phyloP scores from a whole-genome alignment of 2,113 vertebrate genomes.

The Telmatochromis sp. region DNA sequence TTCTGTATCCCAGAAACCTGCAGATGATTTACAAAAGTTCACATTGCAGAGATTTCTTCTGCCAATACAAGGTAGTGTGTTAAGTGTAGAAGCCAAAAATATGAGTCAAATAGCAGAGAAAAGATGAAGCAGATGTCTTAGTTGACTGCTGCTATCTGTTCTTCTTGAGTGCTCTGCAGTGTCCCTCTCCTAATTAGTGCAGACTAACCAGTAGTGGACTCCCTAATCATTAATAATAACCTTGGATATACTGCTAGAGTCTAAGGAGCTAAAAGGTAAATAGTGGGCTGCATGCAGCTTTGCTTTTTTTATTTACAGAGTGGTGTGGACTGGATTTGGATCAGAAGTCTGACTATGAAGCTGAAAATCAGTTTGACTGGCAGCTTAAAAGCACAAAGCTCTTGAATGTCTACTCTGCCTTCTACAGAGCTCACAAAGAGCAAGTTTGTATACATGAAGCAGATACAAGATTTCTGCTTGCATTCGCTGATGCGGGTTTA shows the following conservation, averaged over 20 bases:
- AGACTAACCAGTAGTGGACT: background rate
- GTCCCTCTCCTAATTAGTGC: conserved; percentile 11
- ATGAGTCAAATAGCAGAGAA: background rate
- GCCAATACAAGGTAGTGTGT: background rate
- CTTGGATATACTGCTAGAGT: background rate
- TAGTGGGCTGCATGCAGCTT: background rate
- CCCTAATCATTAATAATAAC: conserved; percentile 28
- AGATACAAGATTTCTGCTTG: background rate
- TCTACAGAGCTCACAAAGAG: background rate
- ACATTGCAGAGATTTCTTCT: background rate
- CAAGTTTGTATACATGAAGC: background rate
- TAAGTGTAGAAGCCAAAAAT: background rate
- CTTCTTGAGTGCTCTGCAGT: background rate
- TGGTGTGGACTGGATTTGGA: background rate
- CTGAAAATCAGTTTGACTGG: background rate
- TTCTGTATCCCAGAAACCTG: background rate
- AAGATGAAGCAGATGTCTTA: background rate
- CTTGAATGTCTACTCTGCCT: background rate
- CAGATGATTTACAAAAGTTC: background rate
- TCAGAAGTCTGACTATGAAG: background rate
- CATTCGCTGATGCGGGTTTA: background rate
- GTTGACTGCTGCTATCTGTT: background rate
- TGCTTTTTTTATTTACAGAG: background rate
- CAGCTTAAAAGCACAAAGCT: background rate
- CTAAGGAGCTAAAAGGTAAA: background rate